These are phyloP conservation scores for Bothrops jararaca DNA, from an alignment of 2,113 vertebrate genomes.

Conservation along the genomic window DNA sequence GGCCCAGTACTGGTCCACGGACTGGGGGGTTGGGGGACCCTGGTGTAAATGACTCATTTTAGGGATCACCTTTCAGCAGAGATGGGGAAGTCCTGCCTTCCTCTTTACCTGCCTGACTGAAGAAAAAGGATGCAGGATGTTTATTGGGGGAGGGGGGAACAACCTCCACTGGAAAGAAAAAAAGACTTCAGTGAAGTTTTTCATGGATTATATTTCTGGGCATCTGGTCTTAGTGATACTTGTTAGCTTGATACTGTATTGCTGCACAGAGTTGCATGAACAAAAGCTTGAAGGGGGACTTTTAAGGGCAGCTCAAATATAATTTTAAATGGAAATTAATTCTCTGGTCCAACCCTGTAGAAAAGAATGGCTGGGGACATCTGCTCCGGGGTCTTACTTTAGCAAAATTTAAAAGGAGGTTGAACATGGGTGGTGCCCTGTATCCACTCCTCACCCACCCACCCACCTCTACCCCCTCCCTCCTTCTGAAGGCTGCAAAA, in stretches of 20 bases:
- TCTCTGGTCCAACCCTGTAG: neutral
- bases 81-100: neutral
- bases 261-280: neutral
- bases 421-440: too few species aligned
- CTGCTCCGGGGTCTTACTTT: neutral
- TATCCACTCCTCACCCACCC: neutral
- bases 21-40: too few species aligned
- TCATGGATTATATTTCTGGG: neutral
- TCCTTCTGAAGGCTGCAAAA: neutral
- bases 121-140: neutral
- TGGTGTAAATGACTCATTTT: neutral
- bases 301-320: neutral
- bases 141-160: fast-evolving
- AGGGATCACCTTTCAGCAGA: neutral
- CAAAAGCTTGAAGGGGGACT: neutral
- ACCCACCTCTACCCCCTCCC: neutral
- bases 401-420: neutral
- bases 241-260: neutral
- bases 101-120: neutral
- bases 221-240: neutral
- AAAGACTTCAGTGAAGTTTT: neutral
- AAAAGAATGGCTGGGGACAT: neutral
- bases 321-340: neutral
- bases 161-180: neutral
- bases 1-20: too few species aligned